Base-by-base conservation (phyloP, 2,888 invertebrate genomes). In the Hetaerina titia region DNA sequence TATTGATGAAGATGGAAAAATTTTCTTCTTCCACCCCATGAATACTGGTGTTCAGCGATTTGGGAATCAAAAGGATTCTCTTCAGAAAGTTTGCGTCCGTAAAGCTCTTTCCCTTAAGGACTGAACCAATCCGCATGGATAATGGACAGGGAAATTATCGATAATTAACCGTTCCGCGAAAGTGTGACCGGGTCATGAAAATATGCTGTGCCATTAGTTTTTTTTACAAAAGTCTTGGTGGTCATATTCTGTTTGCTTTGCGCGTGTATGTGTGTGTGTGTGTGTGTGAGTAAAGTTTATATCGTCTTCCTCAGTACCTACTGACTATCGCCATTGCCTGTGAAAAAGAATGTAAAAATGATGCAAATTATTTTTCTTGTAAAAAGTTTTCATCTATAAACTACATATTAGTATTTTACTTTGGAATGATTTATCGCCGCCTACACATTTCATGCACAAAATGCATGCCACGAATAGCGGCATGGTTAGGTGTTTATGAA, bases 231-330 rank as follows among this genome's bases (percentile, higher is more conserved):
- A 25, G 81, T 81, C 31, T 81, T 81, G 81, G 11, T 11, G 81
- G 81, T 81, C 81, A 81, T 81, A 81, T 81, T 81, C 31, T 81
- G 31, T 81, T 81, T 81, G 31, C 81, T 81, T 81, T 81, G 81
- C 31, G 81, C 25, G 81, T 7, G 81, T 31, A 15, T 81, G 81
- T 81, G 31, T 19, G 25, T 81, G 81, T 31, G 81, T 31, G 81
- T 81, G 81, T 81, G 31, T 19, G 25, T 81, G 81, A 11, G 22
- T 81, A 31, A 81, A 81, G 25, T 4, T 81, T 81, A 81, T 11
- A 2, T 15, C 17, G 22, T 13, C 2, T 69, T 22, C 7, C 11
- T 81, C 11, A 81, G 9, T 81, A 81, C 31, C 31, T 31, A 31
- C 25, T 31, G 31, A 25, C 25, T 81, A 31, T 31, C 13, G 15